Evolutionary conservation across 2,113 vertebrate genomes (phyloP).

Genomic region (Pteruthius melanotis): DNA sequence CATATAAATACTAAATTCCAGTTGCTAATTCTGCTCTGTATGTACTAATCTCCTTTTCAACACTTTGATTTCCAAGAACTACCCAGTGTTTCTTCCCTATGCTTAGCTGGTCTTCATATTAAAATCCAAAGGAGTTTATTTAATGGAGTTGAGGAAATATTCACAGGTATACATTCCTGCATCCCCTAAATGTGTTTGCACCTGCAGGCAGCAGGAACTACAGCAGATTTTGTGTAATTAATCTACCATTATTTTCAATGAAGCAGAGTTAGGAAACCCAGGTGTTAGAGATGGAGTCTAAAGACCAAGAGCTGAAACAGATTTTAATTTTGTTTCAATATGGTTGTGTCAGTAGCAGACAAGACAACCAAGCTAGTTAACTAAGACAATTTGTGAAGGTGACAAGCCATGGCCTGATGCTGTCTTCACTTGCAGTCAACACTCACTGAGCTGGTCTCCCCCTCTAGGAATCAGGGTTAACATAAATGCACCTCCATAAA

Average conservation of each 20-base stretch:
- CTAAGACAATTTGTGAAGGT: not conserved
- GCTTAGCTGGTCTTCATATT: not conserved
- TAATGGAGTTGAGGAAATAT: not conserved
- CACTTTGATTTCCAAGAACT: not conserved
- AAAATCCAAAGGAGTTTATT: not conserved
- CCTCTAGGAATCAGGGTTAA: not conserved
- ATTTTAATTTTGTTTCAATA: not conserved
- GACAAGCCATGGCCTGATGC: not conserved
- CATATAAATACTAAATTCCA: not conserved
- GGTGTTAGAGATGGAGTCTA: not conserved
- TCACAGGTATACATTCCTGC: not conserved
- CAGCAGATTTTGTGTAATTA: not conserved
- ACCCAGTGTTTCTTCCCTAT: not conserved
- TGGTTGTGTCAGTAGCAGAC: not conserved
- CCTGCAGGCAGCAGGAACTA: not conserved
- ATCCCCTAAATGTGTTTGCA: not conserved
- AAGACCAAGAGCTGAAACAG: not conserved
- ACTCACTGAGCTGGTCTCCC: not conserved
- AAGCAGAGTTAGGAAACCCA: not conserved
- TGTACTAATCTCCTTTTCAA: not conserved
- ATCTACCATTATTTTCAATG: not conserved
- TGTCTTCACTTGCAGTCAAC: not conserved
- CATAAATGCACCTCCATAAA: not conserved
- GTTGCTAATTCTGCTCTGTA: not conserved
- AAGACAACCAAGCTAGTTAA: not conserved